Evolutionary conservation across 2,888 invertebrate species (phyloP).

Genomic region (Lochmaea crataegi): DNA sequence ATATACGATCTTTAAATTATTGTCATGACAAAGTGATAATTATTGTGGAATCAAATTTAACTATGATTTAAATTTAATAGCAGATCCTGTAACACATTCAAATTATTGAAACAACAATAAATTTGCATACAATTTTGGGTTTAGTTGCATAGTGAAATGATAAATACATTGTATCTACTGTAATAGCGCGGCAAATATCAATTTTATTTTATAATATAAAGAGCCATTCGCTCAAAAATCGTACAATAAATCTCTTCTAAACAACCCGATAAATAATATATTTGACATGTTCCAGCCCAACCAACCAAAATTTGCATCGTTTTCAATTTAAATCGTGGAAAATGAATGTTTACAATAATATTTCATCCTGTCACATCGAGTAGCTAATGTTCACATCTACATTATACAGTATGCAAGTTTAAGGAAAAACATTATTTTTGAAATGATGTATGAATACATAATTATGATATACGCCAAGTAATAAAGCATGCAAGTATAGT

Average conservation of each 20-base stretch:
- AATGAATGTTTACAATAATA: conserved; percentile 19
- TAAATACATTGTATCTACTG: not conserved
- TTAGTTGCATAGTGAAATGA: not conserved
- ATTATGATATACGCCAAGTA: no score
- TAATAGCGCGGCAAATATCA: not conserved
- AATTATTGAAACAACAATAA: not conserved
- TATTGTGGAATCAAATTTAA: no score
- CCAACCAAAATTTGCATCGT: conserved; percentile 16
- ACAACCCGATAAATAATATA: conserved; percentile 17
- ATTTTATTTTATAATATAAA: not conserved
- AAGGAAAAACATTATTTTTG: no score
- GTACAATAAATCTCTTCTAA: not conserved
- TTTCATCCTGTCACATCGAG: conserved; percentile 9
- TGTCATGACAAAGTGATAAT: no score
- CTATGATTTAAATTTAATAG: not conserved
- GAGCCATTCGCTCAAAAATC: not conserved
- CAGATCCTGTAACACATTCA: not conserved
- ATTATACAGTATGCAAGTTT: no score
- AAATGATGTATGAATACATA: no score
- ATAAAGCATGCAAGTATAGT: no score
- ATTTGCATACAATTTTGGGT: not conserved
- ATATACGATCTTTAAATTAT: no score
- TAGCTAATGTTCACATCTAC: no score
- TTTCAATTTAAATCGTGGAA: conserved; percentile 28
- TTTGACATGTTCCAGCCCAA: conserved; percentile 9